Percentiles rank a stretch among this genome's conserved stretches.
These are phyloP conservation scores for Mustelus asterias DNA, from an alignment of 2,113 vertebrate genomes.

Conservation along the genomic window DNA sequence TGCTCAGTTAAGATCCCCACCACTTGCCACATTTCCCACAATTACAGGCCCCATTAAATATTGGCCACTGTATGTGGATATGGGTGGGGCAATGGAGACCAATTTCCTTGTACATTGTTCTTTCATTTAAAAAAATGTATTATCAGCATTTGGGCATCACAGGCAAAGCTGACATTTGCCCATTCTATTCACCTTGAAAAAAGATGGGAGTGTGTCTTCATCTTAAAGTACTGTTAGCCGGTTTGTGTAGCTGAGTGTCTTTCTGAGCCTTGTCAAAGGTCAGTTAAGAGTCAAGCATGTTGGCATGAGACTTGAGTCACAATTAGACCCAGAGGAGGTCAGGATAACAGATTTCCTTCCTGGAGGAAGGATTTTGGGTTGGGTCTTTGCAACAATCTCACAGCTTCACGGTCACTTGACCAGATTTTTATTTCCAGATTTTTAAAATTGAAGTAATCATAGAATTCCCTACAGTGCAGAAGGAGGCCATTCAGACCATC, in stretches of 20 bases:
- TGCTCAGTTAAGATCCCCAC: no score
- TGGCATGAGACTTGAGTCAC: not conserved
- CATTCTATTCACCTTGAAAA: not conserved
- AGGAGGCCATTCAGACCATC: no score
- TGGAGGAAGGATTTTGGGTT: not conserved
- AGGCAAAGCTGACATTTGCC: not conserved
- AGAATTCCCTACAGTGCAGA: no score
- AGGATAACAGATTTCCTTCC: not conserved
- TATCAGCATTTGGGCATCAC: not conserved
- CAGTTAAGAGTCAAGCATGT: not conserved
- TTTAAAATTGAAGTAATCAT: not conserved
- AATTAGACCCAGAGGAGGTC: not conserved
- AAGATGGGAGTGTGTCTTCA: not conserved
- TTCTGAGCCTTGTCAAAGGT: not conserved
- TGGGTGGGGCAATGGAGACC: not conserved
- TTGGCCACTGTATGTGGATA: not conserved
- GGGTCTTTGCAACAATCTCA: not conserved
- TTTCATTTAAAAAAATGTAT: not conserved
- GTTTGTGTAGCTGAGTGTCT: not conserved
- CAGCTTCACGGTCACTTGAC: not conserved
- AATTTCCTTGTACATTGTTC: not conserved
- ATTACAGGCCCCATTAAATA: no score
- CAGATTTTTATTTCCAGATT: slow-evolving; percentile 3
- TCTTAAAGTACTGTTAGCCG: not conserved
- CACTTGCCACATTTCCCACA: no score